Conservation (phyloP, 2,797 vertebrate species). For the Atherinosoma microstoma region DNA sequence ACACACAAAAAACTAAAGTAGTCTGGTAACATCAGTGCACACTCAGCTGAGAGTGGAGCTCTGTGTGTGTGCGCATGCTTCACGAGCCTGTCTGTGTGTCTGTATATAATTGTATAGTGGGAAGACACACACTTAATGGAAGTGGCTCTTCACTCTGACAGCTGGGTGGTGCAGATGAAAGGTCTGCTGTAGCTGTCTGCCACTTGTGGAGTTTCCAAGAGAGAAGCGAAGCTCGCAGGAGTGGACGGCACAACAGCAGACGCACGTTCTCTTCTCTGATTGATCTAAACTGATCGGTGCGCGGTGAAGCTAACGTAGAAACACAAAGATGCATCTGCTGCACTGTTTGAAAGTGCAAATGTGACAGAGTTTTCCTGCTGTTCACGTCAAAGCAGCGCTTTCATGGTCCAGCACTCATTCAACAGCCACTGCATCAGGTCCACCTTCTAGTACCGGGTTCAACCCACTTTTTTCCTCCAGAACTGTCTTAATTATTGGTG, state of each 20-base stretch:
- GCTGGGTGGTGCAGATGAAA: constrained; percentile 79
- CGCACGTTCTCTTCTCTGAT: constrained; percentile 9
- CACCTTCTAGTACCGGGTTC: too few species aligned
- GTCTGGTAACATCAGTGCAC: constrained; percentile 46
- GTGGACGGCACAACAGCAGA: constrained; percentile 27
- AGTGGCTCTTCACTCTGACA: constrained; percentile 80
- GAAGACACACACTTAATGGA: constrained; percentile 81
- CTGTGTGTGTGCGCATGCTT: constrained; percentile 24
- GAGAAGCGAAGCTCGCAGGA: constrained; percentile 41
- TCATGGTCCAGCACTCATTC: neutral
- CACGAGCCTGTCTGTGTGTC: constrained; percentile 58
- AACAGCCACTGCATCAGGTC: neutral
- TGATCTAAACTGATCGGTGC: neutral
- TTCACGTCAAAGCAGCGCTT: too few species aligned
- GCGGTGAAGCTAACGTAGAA: neutral
- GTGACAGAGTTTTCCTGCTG: neutral
- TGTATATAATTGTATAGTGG: constrained; percentile 77
- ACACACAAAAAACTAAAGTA: constrained; percentile 50
- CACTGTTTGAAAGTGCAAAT: constrained; percentile 8
- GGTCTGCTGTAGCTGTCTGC: constrained; percentile 66
- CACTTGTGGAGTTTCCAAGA: constrained; percentile 73
- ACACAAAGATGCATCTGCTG: neutral
- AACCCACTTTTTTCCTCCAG: too few species aligned
- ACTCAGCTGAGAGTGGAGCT: constrained; percentile 21
- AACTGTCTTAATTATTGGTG: too few species aligned